Base-by-base conservation (phyloP, 2,888 invertebrate species). In the Exephanes ischioxanthus region DNA sequence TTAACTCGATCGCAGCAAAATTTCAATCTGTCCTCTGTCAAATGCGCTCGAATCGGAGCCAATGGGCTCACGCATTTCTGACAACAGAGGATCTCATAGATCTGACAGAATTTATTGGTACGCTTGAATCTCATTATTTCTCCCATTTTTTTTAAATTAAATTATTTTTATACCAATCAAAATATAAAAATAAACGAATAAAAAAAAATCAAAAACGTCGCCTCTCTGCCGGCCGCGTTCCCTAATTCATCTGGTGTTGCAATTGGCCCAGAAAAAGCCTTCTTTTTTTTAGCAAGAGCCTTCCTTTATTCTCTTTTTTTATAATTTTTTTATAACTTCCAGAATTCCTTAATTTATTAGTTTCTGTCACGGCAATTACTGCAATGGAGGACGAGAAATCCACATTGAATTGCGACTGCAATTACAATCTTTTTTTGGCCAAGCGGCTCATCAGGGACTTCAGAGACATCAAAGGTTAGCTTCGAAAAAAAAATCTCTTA, bases 371-470 rank as follows among this genome's bases (percentile, higher is more conserved):
- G 22, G 68, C 41, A 16, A 7, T 22, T 45, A 19, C 22, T 80
- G 33, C 37, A 11, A 86, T 88, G 86, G 88, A 88, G 6, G 89
- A 88, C 61, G 89, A 90, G 79, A 86, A 72, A 77, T 84, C 87
- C 7, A 89, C 87, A 19, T 77, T 90, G 79, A 89, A 90, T 86
- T 95, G 95, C 91, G 95, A 95, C 87, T 95, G 94, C 89, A 95
- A 95, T 91, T 94, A 94, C 88, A 95, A 95, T 87, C 93, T 95
- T 90, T 94, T 95, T 86, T 89, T 95, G 81, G 94, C 95, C 0
- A 95, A 95, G 88, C 93, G 93, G 9, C 91, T 94, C 88, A 89
- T 95, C 55, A 92, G 93, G 4, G 94, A 95, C 86, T 90, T 95
- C 75, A 88, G 90, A 30, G 90, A 87, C 41, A 70, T 90, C 75